phyloP scores from a whole-genome alignment of 1,140 invertebrate genomes.

The Dreissena polymorpha region DNA sequence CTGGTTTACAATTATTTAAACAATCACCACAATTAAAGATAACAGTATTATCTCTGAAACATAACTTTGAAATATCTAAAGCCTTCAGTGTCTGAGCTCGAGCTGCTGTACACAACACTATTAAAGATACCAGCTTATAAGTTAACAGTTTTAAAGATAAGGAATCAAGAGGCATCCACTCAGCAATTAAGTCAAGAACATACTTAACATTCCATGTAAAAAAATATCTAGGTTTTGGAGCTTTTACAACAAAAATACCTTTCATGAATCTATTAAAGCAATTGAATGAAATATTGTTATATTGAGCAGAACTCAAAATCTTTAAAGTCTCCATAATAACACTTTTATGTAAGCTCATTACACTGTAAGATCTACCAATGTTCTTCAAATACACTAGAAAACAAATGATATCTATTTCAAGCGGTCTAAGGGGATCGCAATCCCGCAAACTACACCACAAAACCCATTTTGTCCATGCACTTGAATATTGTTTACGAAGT shows the following conservation, averaged over 20 bases:
- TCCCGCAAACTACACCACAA: constrained; percentile 16
- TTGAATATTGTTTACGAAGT: constrained; percentile 18
- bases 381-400: constrained; percentile 18
- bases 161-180: neutral
- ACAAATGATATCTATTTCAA: constrained; percentile 27
- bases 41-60: neutral
- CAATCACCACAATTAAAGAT: constrained; percentile 19
- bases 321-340: constrained; percentile 22
- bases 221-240: constrained; percentile 1
- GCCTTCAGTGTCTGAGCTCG: neutral
- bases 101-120: constrained; percentile 15
- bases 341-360: constrained; percentile 24
- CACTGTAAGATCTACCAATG: constrained; percentile 18
- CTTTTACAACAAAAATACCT: neutral
- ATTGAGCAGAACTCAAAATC: neutral
- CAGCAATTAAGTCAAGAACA: neutral
- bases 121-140: constrained; percentile 19
- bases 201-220: neutral
- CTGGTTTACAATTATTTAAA: constrained; percentile 21
- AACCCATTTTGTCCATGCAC: constrained; percentile 27
- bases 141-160: constrained; percentile 28
- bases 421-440: constrained; percentile 14
- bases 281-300: too few species aligned
- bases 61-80: constrained; percentile 16
- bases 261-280: too few species aligned